Evolutionary conservation across 92 coral and sea anemone genomes (phyloP).

Genomic region (Epizoanthus scotinus): DNA sequence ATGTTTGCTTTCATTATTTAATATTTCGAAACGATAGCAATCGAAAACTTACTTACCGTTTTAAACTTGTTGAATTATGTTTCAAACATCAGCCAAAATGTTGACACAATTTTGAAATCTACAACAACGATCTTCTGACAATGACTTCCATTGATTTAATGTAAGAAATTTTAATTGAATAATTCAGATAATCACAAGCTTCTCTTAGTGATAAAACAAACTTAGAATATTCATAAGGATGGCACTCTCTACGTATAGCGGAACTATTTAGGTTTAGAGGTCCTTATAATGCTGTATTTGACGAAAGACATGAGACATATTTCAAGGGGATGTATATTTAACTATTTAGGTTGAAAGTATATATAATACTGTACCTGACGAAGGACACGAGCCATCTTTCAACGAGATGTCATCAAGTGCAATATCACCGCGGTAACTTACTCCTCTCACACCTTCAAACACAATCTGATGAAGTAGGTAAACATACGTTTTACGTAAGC

Average conservation of each 20-base stretch:
- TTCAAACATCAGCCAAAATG: too few species aligned
- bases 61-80: too few species aligned
- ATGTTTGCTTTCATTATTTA: too few species aligned
- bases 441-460: constrained; percentile 84
- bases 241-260: neutral
- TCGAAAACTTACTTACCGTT: too few species aligned
- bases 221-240: too few species aligned
- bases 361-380: constrained; percentile 74
- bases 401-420: constrained; percentile 91
- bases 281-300: constrained; percentile 68
- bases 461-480: constrained; percentile 56
- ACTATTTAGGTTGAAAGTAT: too few species aligned
- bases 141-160: neutral
- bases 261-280: too few species aligned
- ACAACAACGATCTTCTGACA: too few species aligned
- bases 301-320: constrained; percentile 91
- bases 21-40: too few species aligned
- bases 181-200: neutral
- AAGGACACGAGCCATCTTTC: constrained; percentile 88
- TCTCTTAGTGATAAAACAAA: too few species aligned
- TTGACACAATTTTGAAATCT: too few species aligned
- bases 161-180: neutral
- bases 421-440: constrained; percentile 85
- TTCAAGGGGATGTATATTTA: constrained; percentile 71
- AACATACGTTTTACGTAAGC: too few species aligned